Evolutionary conservation across 1,140 invertebrate species (phyloP).

Genomic region (Heliconius hewitsoni): DNA sequence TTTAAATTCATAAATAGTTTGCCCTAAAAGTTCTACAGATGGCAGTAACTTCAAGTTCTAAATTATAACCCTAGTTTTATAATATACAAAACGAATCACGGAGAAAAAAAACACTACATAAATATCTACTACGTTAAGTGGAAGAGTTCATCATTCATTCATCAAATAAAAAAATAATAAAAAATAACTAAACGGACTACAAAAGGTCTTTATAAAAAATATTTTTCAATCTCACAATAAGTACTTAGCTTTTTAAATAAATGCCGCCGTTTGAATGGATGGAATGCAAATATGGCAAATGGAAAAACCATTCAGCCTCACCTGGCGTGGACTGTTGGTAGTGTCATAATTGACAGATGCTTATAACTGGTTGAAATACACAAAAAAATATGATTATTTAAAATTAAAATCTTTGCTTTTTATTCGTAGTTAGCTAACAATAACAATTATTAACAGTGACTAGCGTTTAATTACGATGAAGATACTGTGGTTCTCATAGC

Average conservation of each 20-base stretch:
- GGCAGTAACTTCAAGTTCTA: no score
- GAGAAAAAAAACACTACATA: background rate
- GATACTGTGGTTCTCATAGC: no score
- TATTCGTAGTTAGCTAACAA: no score
- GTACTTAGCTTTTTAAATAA: constrained; percentile 7
- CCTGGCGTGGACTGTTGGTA: background rate
- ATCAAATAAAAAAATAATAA: background rate
- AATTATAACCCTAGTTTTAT: no score
- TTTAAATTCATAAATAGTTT: no score
- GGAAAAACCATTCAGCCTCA: constrained; percentile 3
- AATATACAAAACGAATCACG: background rate
- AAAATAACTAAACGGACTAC: background rate
- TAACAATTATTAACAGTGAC: no score
- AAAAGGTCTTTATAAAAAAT: background rate
- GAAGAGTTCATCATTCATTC: background rate
- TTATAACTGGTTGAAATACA: background rate
- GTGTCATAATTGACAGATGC: background rate
- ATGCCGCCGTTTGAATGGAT: background rate
- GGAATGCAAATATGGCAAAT: constrained; percentile 10
- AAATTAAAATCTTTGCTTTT: background rate
- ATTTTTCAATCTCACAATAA: background rate
- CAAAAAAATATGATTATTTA: background rate
- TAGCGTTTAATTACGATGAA: no score
- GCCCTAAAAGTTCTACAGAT: no score
- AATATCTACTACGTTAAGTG: background rate